A percentile compares a stretch with the other conserved stretches of the same genome.
Evolutionary conservation across 2,797 vertebrate genomes (phyloP).

Genomic region (Linurgus olivaceus): DNA sequence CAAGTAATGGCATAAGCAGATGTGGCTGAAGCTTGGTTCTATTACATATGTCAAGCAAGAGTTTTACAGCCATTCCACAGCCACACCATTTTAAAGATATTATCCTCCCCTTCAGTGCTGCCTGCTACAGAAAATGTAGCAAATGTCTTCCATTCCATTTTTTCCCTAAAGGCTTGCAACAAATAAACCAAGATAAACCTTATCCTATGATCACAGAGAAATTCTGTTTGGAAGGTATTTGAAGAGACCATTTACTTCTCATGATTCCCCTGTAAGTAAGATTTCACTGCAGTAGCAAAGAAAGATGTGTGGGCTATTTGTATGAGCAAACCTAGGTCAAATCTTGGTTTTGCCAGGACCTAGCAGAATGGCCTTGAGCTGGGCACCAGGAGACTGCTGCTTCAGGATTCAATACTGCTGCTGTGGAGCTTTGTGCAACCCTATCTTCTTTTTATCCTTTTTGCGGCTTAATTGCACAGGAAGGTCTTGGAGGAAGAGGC

Average conservation of each 20-base stretch:
- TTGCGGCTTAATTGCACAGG: background rate
- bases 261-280: background rate
- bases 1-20: background rate
- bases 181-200: background rate
- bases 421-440: background rate
- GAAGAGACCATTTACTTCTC: background rate
- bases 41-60: background rate
- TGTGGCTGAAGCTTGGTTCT: background rate
- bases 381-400: background rate
- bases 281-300: background rate
- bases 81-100: background rate
- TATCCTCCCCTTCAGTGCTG: background rate
- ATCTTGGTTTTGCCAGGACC: background rate
- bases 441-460: background rate
- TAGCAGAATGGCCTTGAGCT: background rate
- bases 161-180: background rate
- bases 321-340: background rate
- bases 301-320: background rate
- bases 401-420: background rate
- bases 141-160: background rate
- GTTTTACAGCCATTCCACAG: background rate
- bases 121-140: background rate
- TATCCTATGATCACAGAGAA: background rate
- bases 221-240: background rate
- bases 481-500: background rate